Evolutionary conservation across 1,140 invertebrate genomes (phyloP).

Genomic region (Cotesia typhae): DNA sequence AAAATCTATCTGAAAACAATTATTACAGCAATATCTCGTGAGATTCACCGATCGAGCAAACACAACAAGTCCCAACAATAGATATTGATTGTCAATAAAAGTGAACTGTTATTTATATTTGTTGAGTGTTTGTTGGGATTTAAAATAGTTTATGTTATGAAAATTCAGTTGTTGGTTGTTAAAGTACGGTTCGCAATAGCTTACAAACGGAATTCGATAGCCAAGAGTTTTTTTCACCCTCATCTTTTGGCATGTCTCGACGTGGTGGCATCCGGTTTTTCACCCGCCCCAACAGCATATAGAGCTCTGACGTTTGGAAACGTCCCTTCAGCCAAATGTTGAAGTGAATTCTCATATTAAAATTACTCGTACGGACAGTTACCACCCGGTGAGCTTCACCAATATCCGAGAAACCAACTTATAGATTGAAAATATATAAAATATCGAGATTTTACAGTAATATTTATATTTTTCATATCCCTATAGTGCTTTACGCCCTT

Average conservation of each 20-base stretch:
- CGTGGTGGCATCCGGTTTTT: conserved; percentile 43
- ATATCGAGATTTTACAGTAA: not conserved
- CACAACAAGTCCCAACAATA: no score
- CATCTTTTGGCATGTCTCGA: conserved; percentile 43
- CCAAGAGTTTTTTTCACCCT: not conserved
- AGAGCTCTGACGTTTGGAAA: not conserved
- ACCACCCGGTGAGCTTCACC: conserved; percentile 23
- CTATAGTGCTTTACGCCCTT: not conserved
- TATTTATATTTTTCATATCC: conserved; percentile 14
- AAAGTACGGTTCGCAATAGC: no score
- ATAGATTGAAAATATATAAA: conserved; percentile 24
- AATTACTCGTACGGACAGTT: conserved; percentile 34
- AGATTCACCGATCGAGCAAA: no score
- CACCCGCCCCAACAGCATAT: conserved; percentile 15
- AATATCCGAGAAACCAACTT: conserved; percentile 17
- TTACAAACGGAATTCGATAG: conserved; percentile 23
- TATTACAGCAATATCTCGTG: no score
- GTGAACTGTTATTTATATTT: no score
- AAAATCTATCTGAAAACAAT: no score
- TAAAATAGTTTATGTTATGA: no score
- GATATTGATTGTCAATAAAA: no score
- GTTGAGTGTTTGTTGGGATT: no score
- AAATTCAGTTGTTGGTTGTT: no score
- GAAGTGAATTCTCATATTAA: conserved; percentile 43
- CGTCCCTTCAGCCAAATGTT: not conserved